phyloP scores from a whole-genome alignment of 2,113 vertebrate genomes.

The Conger conger region DNA sequence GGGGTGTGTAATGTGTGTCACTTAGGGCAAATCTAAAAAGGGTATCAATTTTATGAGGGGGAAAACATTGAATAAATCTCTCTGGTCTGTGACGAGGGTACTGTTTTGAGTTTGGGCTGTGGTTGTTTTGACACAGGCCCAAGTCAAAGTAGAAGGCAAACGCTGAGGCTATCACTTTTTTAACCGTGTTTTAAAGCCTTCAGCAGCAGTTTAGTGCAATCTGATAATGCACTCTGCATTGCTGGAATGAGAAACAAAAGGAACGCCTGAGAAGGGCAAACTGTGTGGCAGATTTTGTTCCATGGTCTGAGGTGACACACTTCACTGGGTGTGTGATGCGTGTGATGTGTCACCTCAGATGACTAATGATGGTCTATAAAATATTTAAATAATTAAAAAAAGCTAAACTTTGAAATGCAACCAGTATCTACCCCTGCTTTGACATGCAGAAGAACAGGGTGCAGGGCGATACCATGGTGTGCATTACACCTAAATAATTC shows the following conservation, averaged over 20 bases:
- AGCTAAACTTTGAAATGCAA: conserved; percentile 62
- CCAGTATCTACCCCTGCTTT: conserved; percentile 70
- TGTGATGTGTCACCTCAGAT: too few relatives aligned
- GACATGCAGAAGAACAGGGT: conserved; percentile 67
- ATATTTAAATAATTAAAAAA: conserved; percentile 31
- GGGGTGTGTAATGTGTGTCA: conserved; percentile 10
- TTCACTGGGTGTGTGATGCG: conserved; percentile 52
- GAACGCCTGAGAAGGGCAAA: conserved; percentile 46
- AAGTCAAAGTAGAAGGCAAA: conserved; percentile 13
- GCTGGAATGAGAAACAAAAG: conserved; percentile 46
- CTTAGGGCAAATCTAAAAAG: conserved; percentile 12
- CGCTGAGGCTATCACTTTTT: conserved; percentile 21
- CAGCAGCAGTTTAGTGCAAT: conserved; percentile 43
- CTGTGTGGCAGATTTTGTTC: conserved; percentile 35
- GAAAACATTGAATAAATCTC: conserved; percentile 10
- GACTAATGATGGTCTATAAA: too few relatives aligned
- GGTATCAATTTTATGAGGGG: conserved; percentile 14
- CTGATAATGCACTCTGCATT: conserved; percentile 39
- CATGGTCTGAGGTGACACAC: conserved; percentile 59
- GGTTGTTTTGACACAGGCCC: background rate
- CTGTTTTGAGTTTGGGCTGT: background rate
- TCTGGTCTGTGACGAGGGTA: background rate
- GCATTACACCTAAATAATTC: conserved; percentile 76
- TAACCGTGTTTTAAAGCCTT: conserved; percentile 39
- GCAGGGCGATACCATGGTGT: conserved; percentile 61